Conservation (phyloP, 2,888 invertebrate species). For the Lochmaea crataegi region DNA sequence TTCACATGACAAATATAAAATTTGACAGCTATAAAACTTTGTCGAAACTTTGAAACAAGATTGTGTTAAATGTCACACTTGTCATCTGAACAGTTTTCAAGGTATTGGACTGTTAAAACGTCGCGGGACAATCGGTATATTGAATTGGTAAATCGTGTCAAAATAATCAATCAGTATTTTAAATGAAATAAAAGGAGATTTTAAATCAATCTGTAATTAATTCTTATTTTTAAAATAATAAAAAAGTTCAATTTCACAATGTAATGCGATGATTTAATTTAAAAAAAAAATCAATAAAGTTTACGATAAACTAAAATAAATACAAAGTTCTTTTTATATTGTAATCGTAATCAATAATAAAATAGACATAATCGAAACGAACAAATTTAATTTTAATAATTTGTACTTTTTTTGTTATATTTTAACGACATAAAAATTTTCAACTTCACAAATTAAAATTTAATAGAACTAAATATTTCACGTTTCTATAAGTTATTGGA, state of each 20-base stretch:
- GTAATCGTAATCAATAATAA: too few species aligned
- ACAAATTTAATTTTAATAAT: background rate
- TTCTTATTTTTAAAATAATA: background rate
- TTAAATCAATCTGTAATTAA: background rate
- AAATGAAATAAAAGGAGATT: background rate
- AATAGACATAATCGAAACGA: background rate
- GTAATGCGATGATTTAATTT: background rate
- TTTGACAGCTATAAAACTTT: too few species aligned
- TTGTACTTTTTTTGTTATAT: background rate
- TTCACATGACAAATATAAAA: too few species aligned
- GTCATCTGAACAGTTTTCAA: too few species aligned
- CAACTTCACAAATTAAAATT: background rate
- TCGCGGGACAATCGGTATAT: too few species aligned
- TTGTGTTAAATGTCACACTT: too few species aligned
- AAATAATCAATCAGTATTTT: constrained; percentile 1
- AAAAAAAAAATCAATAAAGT: background rate
- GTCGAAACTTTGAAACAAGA: too few species aligned
- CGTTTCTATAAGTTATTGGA: too few species aligned
- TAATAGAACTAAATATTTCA: too few species aligned
- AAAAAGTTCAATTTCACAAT: background rate
- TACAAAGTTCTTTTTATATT: background rate
- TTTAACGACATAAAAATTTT: background rate
- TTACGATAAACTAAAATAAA: background rate
- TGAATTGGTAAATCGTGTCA: background rate
- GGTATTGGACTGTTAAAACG: too few species aligned